These are phyloP conservation scores for Pachyramphus minor DNA, from an alignment of 2,113 vertebrate genomes.

Conservation along the genomic window DNA sequence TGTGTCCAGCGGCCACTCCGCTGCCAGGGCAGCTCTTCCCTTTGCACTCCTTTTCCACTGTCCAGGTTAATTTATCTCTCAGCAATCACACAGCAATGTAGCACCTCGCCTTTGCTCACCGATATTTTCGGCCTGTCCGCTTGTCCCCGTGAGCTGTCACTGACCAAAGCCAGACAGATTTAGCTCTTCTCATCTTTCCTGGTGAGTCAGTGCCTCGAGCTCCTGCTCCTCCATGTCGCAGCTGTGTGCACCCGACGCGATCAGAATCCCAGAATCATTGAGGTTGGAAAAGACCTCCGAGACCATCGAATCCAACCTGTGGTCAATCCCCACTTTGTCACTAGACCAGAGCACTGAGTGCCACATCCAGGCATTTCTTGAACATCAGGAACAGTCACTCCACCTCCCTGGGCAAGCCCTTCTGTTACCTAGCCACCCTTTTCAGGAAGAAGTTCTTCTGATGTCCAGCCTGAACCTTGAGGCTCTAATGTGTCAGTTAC, in stretches of 20 bases:
- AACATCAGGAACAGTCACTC: not conserved
- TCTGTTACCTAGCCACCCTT: not conserved
- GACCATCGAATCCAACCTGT: not conserved
- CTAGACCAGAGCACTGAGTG: not conserved
- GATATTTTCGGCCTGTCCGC: not conserved
- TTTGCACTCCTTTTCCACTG: fast-evolving
- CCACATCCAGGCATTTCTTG: not conserved
- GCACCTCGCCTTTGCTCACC: not conserved
- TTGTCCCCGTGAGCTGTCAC: not conserved
- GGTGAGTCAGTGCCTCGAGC: not conserved
- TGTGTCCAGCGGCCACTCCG: fast-evolving
- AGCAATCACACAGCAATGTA: not conserved
- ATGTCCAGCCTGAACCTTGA: not conserved
- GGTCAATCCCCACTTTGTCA: not conserved
- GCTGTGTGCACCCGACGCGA: not conserved
- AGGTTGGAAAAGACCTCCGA: not conserved
- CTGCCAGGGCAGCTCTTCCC: not conserved
- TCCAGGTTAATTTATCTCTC: not conserved
- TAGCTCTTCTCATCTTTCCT: constrained; percentile 45
- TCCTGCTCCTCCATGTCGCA: not conserved
- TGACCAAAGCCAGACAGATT: not conserved
- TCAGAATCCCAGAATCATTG: not conserved
- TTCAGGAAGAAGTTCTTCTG: not conserved
- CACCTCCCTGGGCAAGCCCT: not conserved
- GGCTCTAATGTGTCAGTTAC: not conserved